A percentile compares a stretch with the other conserved stretches of the same genome.
Conservation (phyloP, 2,113 vertebrate species). For the Paramormyrops kingsleyae region DNA sequence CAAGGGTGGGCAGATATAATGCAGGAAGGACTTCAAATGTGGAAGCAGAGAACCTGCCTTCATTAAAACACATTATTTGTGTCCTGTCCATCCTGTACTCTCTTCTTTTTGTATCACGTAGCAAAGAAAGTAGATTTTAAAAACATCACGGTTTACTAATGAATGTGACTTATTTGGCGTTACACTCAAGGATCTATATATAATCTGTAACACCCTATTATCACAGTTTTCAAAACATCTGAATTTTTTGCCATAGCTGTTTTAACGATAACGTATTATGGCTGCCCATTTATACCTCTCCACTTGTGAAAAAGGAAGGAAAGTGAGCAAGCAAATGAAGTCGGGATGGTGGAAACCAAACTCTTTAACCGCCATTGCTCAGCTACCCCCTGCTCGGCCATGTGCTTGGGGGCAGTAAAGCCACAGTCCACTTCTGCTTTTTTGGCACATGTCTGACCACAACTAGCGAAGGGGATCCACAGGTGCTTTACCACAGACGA, state of each 20-base stretch:
- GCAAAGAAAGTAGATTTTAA: background rate
- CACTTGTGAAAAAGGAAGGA: conserved; percentile 5
- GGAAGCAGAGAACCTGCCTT: background rate
- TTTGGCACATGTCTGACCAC: background rate
- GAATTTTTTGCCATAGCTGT: background rate
- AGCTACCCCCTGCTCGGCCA: background rate
- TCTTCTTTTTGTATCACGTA: background rate
- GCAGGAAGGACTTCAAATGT: background rate
- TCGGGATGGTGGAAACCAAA: background rate
- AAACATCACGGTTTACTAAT: background rate
- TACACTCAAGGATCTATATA: background rate
- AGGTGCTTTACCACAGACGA: background rate
- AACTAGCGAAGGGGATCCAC: background rate
- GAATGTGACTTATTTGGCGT: background rate
- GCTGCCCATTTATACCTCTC: background rate
- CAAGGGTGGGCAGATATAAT: too few relatives aligned
- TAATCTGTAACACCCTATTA: background rate
- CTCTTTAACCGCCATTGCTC: background rate
- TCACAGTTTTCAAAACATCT: background rate
- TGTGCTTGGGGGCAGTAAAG: background rate
- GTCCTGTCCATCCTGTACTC: background rate
- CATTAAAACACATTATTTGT: background rate
- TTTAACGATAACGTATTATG: background rate
- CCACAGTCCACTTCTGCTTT: background rate
- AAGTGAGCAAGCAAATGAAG: background rate